phyloP scores from a whole-genome alignment of 2,113 vertebrate species.

The Pterocles gutturalis region DNA sequence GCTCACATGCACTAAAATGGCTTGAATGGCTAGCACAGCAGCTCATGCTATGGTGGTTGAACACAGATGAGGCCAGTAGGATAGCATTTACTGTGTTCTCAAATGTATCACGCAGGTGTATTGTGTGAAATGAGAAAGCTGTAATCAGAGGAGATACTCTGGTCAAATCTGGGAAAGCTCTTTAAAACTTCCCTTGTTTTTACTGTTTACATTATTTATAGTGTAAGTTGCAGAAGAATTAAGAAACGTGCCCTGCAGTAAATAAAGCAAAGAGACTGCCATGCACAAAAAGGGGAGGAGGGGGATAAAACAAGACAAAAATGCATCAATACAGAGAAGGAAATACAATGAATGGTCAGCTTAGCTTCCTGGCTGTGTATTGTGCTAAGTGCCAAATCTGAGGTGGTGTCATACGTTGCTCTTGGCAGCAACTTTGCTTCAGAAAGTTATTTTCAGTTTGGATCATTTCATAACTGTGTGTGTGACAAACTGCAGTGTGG shows the following conservation, averaged over 20 bases:
- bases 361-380: background rate
- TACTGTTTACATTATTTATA: background rate
- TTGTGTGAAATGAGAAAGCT: background rate
- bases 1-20: background rate
- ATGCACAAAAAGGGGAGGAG: background rate
- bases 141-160: background rate
- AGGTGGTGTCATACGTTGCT: background rate
- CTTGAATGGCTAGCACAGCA: background rate
- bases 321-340: background rate
- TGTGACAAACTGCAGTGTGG: background rate
- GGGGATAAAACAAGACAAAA: background rate
- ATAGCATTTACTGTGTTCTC: background rate
- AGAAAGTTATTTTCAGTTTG: constrained; percentile 5
- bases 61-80: background rate
- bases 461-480: background rate
- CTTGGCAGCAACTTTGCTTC: background rate
- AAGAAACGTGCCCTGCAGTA: background rate
- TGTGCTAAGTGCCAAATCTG: background rate
- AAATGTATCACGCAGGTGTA: background rate
- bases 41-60: background rate
- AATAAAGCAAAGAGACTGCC: background rate
- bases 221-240: background rate
- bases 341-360: background rate
- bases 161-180: background rate
- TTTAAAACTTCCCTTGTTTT: background rate